Base-by-base conservation (phyloP, 2,113 vertebrate species). In the Gila orcuttii region DNA sequence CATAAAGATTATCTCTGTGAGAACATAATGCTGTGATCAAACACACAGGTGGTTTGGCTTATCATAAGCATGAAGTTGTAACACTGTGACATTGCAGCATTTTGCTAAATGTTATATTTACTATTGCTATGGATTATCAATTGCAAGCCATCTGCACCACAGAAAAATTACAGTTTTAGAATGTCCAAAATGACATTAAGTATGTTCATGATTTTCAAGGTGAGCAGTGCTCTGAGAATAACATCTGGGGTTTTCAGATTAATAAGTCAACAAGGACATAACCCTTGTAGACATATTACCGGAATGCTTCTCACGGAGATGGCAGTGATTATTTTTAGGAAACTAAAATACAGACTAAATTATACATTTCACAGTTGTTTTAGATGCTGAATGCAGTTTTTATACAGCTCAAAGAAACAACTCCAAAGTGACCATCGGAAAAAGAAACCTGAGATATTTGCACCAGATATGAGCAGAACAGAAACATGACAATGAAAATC, bases 401-500 rank as follows among this genome's bases (percentile, higher is more conserved):
- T 4, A 64, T 25, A 42, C 9, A 78, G 11, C 21, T 71, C n/a
- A 39, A 79, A 8, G 6, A 42, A 71, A 79, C 33, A 23, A 50
- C 4, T 36, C 17, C 28, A 79, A 79, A 79, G 28, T 28, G 39
- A 47, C 59, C 23, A 47, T 31, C n/a, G 1, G 39, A 81, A 69
- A 82, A 82, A 66, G 11, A 69, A 69, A 33, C 79, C 79, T 47
- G 62, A 82, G 62, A 66, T 69, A 69, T 69, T 82, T 69, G 10
- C 19, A 64, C 64, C 42, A 52, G 8, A 68, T 45, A 64, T 50
- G 80, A 55, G 6, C 52, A 68, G 12, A 69, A 82, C 25, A 50
- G 39, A 66, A 66, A 81, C 23, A 31, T 50, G n/a, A 47, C 39
- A 11, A 57, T 57, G 52, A 6, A 85, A 80, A 86, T 91, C 59